Conservation (phyloP, 1,140 invertebrate genomes). For the Proctacanthus coquilletti region DNA sequence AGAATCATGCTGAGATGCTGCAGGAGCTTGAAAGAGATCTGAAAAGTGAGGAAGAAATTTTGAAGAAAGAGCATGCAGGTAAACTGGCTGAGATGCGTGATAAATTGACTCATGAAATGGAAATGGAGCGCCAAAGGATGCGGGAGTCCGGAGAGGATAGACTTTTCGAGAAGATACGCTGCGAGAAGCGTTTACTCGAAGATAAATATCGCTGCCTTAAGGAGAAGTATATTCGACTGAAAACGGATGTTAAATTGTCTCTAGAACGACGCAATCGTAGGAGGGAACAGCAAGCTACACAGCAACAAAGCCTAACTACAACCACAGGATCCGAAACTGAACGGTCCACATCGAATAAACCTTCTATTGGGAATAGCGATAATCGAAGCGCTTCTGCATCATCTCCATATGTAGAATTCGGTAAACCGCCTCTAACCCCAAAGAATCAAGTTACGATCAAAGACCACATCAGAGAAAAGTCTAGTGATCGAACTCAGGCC, state of each 20-base stretch:
- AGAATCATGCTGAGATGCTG: constrained; percentile 33
- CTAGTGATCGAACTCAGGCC: constrained; percentile 4
- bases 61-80: constrained; percentile 46
- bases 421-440: constrained; percentile 18
- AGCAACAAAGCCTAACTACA: constrained; percentile 28
- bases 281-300: constrained; percentile 37
- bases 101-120: constrained; percentile 42
- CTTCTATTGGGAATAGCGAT: constrained; percentile 27
- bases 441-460: constrained; percentile 14
- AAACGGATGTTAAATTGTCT: constrained; percentile 53
- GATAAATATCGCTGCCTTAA: constrained; percentile 67
- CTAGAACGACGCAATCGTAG: constrained; percentile 42
- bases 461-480: constrained; percentile 6
- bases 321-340: constrained; percentile 60
- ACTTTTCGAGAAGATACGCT: constrained; percentile 46
- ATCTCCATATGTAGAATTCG: constrained; percentile 11
- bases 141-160: constrained; percentile 31
- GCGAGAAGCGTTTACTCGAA: constrained; percentile 52
- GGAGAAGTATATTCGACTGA: constrained; percentile 64
- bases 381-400: constrained; percentile 22
- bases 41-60: constrained; percentile 39
- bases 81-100: constrained; percentile 42
- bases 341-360: constrained; percentile 48
- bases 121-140: constrained; percentile 33
- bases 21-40: constrained; percentile 43